Conservation (phyloP, 1,140 invertebrate genomes). For the Zaprionus inermis region DNA sequence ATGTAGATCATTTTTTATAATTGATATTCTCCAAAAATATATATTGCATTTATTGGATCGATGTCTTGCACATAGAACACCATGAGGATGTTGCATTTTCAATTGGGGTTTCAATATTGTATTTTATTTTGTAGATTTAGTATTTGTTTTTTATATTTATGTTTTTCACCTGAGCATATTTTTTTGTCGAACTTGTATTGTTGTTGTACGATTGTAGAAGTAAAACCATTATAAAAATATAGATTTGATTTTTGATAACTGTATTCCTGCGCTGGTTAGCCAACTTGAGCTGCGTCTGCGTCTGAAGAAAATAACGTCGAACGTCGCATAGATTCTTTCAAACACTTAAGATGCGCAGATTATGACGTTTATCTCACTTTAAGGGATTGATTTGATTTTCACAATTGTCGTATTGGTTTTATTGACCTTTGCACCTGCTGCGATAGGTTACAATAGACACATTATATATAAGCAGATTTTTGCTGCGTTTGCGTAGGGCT, state of each 20-base stretch:
- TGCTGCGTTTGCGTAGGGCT: too few relatives aligned
- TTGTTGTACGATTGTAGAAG: slow-evolving; percentile 17
- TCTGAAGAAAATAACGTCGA: slow-evolving; percentile 11
- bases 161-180: slow-evolving; percentile 65
- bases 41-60: slow-evolving; percentile 43
- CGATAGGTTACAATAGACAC: slow-evolving; percentile 64
- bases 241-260: slow-evolving; percentile 10
- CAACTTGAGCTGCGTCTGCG: slow-evolving; percentile 4
- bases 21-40: slow-evolving; percentile 66
- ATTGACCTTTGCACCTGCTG: slow-evolving; percentile 54
- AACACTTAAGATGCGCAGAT: not conserved
- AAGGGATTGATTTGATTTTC: slow-evolving; percentile 9
- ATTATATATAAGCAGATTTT: too few relatives aligned
- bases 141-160: slow-evolving; percentile 22
- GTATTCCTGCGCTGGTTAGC: not conserved
- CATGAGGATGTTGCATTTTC: slow-evolving; percentile 58
- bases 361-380: slow-evolving; percentile 26
- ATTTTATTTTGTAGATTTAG: slow-evolving; percentile 25
- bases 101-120: slow-evolving; percentile 23
- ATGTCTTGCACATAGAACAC: slow-evolving; percentile 77
- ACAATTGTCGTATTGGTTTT: slow-evolving; percentile 24
- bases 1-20: not conserved
- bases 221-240: slow-evolving; percentile 77
- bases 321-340: not conserved
- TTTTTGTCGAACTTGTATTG: slow-evolving; percentile 32